These are phyloP conservation scores for Gastrophysa polygoni DNA, from an alignment of 2,888 invertebrate species.

Conservation along the genomic window DNA sequence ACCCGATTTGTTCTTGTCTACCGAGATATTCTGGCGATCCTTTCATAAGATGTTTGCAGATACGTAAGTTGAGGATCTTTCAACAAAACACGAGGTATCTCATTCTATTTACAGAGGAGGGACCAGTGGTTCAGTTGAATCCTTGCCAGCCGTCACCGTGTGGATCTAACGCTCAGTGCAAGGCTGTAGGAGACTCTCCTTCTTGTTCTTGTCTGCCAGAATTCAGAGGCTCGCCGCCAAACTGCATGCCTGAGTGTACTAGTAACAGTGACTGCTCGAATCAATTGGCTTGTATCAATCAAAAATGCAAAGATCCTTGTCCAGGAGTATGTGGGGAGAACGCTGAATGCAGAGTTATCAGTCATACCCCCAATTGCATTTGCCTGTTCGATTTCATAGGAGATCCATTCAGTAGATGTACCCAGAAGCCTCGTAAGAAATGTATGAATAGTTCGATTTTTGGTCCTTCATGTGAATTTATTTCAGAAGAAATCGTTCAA, in stretches of 20 bases:
- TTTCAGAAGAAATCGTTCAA: constrained; percentile 18
- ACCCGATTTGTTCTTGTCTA: constrained; percentile 79
- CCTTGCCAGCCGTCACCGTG: constrained; percentile 83
- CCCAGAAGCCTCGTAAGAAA: constrained; percentile 42
- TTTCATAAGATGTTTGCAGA: constrained; percentile 69
- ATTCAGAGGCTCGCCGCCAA: constrained; percentile 73
- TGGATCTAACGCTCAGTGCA: constrained; percentile 79
- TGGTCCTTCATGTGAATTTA: constrained; percentile 46
- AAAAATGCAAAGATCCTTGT: constrained; percentile 79
- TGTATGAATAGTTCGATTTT: constrained; percentile 52
- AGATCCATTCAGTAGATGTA: constrained; percentile 76
- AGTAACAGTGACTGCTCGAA: constrained; percentile 76
- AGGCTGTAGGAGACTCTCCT: constrained; percentile 68
- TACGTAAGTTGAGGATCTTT: constrained; percentile 32
- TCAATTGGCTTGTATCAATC: constrained; percentile 74
- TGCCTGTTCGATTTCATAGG: constrained; percentile 73
- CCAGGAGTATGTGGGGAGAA: constrained; percentile 73
- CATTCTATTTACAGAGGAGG: constrained; percentile 36
- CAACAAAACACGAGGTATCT: not conserved
- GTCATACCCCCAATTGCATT: constrained; percentile 75
- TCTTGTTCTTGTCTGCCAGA: constrained; percentile 76
- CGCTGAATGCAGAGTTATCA: constrained; percentile 76
- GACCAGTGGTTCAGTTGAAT: constrained; percentile 60
- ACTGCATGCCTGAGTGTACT: constrained; percentile 81
- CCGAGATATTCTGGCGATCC: constrained; percentile 74